phyloP scores from a whole-genome alignment of 2,797 vertebrate genomes.

The Iguana delicatissima region DNA sequence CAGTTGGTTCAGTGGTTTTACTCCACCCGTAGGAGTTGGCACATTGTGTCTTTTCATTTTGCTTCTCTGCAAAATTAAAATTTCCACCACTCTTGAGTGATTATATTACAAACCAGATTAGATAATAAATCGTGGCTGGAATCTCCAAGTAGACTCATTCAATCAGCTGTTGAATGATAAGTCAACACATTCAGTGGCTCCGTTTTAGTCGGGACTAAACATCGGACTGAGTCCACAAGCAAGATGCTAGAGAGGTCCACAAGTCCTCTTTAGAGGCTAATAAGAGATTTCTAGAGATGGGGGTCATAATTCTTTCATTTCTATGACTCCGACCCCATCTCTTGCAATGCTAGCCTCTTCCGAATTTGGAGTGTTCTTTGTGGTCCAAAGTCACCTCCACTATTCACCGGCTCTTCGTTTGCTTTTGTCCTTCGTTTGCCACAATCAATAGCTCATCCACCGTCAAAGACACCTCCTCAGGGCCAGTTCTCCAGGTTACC shows the following conservation, averaged over 20 bases:
- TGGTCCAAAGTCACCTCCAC: background rate
- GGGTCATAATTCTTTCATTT: background rate
- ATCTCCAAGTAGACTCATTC: no score
- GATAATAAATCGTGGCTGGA: background rate
- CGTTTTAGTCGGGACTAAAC: no score
- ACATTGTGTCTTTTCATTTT: background rate
- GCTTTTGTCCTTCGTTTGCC: background rate
- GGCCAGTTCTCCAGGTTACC: conserved; percentile 17
- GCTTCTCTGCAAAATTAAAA: background rate
- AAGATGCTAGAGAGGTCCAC: background rate
- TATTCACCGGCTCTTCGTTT: background rate
- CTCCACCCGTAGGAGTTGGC: no score
- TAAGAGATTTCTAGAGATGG: background rate
- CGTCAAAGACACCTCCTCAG: background rate
- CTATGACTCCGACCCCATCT: background rate
- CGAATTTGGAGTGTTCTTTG: background rate
- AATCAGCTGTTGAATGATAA: no score
- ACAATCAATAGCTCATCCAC: conserved; percentile 14
- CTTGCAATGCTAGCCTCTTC: background rate
- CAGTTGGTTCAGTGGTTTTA: no score
- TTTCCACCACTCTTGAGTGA: background rate
- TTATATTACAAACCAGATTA: background rate
- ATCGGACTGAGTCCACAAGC: background rate
- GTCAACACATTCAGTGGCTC: no score
- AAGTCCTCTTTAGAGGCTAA: background rate